Conservation (phyloP, 2,113 vertebrate genomes). For the Tapirus terrestris region DNA sequence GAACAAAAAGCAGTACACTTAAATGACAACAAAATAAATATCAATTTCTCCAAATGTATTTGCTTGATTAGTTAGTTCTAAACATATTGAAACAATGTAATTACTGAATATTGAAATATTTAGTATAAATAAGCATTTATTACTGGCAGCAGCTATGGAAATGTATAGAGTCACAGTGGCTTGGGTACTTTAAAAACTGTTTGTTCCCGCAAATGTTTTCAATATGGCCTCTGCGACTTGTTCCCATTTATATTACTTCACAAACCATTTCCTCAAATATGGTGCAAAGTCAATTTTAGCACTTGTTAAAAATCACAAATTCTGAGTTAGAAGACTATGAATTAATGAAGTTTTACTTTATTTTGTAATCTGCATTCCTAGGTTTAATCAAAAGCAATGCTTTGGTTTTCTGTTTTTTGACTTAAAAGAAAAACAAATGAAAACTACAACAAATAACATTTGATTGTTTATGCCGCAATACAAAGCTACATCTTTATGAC, state of each 20-base stretch:
- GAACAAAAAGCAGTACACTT: background rate
- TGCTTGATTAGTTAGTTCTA: background rate
- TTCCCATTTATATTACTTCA: conserved; percentile 47
- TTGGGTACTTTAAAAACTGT: background rate
- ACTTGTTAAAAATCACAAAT: conserved; percentile 35
- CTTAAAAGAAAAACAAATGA: conserved; percentile 18
- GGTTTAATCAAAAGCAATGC: background rate
- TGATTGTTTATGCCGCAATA: background rate
- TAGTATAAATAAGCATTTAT: background rate
- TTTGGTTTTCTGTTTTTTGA: background rate
- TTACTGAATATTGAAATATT: background rate
- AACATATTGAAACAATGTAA: background rate
- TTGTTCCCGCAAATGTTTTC: background rate
- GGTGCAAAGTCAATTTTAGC: conserved; percentile 36
- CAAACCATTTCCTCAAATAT: conserved; percentile 52
- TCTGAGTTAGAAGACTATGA: conserved; percentile 26
- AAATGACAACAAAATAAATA: background rate
- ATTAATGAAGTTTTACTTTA: conserved; percentile 42
- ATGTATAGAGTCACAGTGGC: background rate
- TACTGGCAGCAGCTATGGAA: background rate
- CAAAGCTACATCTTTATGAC: background rate
- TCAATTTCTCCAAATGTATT: background rate
- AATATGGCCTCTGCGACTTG: background rate
- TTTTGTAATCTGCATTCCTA: background rate
- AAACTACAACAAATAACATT: background rate